phyloP scores from a whole-genome alignment of 2,113 vertebrate species.

The Chionis minor region DNA sequence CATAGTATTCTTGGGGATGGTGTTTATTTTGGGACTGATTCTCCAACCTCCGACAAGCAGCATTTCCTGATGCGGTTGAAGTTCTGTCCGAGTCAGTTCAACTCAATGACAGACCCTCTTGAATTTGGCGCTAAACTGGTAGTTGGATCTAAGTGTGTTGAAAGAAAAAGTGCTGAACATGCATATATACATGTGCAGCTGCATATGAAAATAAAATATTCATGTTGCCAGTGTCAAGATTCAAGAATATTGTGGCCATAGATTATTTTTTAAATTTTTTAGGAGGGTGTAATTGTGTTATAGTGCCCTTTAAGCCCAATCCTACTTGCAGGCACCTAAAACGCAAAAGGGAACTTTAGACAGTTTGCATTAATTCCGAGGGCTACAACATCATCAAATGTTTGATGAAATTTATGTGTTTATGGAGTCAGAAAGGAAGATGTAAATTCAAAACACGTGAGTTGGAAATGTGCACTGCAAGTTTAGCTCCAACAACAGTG shows the following conservation, averaged over 20 bases:
- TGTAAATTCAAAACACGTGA: background rate
- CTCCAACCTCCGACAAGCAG: background rate
- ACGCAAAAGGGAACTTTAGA: background rate
- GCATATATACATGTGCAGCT: conserved; percentile 1
- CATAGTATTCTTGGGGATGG: conserved; percentile 48
- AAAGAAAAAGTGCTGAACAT: conserved; percentile 12
- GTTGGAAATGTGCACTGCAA: background rate
- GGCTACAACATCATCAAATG: background rate
- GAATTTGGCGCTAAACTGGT: background rate
- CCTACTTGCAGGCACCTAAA: background rate
- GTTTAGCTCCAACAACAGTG: background rate
- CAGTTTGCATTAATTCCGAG: background rate
- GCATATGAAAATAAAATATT: background rate
- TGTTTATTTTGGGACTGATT: conserved; percentile 21
- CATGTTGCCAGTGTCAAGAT: background rate
- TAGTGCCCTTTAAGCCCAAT: background rate
- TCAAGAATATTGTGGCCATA: conserved; percentile 49
- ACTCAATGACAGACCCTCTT: background rate
- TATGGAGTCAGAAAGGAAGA: background rate
- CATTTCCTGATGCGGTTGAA: background rate
- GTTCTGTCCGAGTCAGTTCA: background rate
- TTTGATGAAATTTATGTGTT: background rate
- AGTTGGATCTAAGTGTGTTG: background rate
- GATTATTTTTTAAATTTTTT: background rate
- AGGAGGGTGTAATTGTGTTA: background rate